A percentile compares a stretch with the other conserved stretches of the same genome.
Conservation (phyloP, 2,888 invertebrate species). For the Tortricodes alternella region DNA sequence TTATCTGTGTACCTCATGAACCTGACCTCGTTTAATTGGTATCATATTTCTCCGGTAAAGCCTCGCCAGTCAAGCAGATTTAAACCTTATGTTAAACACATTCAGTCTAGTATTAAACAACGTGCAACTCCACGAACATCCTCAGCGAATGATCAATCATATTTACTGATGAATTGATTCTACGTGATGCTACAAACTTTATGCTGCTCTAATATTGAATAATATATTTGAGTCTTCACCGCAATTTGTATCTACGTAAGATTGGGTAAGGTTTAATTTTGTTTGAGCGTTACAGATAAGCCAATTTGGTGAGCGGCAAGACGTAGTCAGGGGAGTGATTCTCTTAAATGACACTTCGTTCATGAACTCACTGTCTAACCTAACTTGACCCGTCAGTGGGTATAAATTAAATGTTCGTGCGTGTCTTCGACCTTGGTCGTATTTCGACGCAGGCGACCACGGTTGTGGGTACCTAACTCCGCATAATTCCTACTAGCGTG, state of each 20-base stretch:
- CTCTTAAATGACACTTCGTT: no score
- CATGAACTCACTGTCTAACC: no score
- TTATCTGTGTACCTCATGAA: no score
- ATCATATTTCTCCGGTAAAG: not conserved
- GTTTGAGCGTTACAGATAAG: not conserved
- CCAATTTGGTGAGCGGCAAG: not conserved
- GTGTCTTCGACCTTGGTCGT: no score
- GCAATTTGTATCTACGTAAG: not conserved
- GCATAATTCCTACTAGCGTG: no score
- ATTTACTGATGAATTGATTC: slow-evolving; percentile 49
- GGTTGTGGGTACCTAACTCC: no score
- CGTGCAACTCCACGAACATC: not conserved
- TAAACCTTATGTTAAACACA: not conserved
- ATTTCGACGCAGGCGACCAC: no score
- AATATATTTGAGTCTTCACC: not conserved
- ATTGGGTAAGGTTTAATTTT: not conserved
- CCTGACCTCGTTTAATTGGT: not conserved
- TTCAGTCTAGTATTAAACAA: not conserved
- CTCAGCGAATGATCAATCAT: slow-evolving; percentile 40
- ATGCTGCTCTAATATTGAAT: slow-evolving; percentile 27
- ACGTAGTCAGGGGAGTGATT: no score
- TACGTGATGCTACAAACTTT: slow-evolving; percentile 44
- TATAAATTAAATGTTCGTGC: no score
- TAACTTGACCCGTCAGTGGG: no score
- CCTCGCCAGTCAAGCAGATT: not conserved